Percentiles rank a stretch among this genome's conserved stretches.
Evolutionary conservation across 2,888 invertebrate species (phyloP).

Genomic region (Stratiomys singularior): DNA sequence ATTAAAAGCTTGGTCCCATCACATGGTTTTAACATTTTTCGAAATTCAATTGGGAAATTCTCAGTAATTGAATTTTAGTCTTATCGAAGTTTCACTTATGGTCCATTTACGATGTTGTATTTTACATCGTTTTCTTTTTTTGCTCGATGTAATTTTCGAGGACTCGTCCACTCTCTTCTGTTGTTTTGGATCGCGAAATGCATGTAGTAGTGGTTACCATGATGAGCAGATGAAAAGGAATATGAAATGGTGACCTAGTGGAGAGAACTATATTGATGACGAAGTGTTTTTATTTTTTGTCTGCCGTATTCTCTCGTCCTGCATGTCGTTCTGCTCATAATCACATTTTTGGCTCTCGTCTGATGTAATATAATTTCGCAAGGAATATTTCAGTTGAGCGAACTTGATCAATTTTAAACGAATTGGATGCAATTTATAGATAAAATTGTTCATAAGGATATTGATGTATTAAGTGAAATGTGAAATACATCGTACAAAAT

Average conservation of each 20-base stretch:
- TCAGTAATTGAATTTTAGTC: conserved; percentile 16
- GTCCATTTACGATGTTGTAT: not conserved
- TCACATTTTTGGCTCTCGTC: not conserved
- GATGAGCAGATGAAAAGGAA: too few relatives aligned
- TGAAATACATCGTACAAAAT: not conserved
- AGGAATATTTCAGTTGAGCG: conserved; percentile 22
- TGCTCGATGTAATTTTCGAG: too few relatives aligned
- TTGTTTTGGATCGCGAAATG: too few relatives aligned
- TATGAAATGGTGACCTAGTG: too few relatives aligned
- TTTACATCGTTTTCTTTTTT: not conserved
- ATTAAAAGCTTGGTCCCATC: not conserved
- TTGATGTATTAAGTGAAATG: conserved; percentile 1
- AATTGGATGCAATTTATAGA: not conserved
- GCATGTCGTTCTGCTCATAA: not conserved
- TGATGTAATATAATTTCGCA: not conserved
- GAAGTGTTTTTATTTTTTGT: too few relatives aligned
- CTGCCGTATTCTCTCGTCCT: too few relatives aligned
- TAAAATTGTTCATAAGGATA: not conserved
- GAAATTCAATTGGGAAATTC: conserved; percentile 20
- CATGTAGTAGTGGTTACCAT: too few relatives aligned
- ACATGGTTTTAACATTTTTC: conserved; percentile 13
- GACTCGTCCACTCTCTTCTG: too few relatives aligned
- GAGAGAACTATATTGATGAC: too few relatives aligned
- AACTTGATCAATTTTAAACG: conserved; percentile 3
- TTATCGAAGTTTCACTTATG: conserved; percentile 5